These are phyloP conservation scores for Bombus sylvicola DNA, from an alignment of 1,140 invertebrate genomes.

Conservation along the genomic window DNA sequence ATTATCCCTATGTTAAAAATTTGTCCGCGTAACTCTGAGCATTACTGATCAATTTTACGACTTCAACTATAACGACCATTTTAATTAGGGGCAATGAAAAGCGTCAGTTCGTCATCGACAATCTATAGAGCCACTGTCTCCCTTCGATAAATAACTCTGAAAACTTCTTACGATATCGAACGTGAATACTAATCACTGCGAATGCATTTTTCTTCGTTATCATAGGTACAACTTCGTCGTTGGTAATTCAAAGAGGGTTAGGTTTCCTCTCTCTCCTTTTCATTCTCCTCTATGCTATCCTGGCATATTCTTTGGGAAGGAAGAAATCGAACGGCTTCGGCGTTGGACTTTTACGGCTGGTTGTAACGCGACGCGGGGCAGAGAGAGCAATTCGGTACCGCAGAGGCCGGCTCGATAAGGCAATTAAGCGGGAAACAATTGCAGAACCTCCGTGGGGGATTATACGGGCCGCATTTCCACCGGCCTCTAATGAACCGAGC, in stretches of 20 bases:
- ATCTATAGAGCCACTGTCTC: background rate
- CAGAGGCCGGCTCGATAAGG: conserved; percentile 61
- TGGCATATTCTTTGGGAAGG: background rate
- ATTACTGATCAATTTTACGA: background rate
- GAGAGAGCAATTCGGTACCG: conserved; percentile 38
- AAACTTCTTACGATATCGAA: too few species aligned
- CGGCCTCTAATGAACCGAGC: conserved; percentile 66
- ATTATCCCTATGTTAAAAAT: too few species aligned
- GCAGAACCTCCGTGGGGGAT: conserved; percentile 62
- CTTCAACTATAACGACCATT: too few species aligned
- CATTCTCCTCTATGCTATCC: too few species aligned
- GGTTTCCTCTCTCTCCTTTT: background rate
- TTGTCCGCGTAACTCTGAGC: too few species aligned
- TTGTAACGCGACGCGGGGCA: conserved; percentile 47
- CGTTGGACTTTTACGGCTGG: conserved; percentile 44
- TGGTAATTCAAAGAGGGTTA: background rate
- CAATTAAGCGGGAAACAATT: conserved; percentile 74
- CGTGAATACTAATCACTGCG: conserved; percentile 15
- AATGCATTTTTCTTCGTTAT: conserved; percentile 37
- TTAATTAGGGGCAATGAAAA: background rate
- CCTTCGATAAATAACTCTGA: too few species aligned
- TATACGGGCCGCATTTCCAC: conserved; percentile 62
- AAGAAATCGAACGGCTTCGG: conserved; percentile 29
- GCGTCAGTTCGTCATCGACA: background rate
- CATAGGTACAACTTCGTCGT: background rate